Evolutionary conservation across 2,888 invertebrate genomes (phyloP).

Genomic region (Anarsia innoxiella): DNA sequence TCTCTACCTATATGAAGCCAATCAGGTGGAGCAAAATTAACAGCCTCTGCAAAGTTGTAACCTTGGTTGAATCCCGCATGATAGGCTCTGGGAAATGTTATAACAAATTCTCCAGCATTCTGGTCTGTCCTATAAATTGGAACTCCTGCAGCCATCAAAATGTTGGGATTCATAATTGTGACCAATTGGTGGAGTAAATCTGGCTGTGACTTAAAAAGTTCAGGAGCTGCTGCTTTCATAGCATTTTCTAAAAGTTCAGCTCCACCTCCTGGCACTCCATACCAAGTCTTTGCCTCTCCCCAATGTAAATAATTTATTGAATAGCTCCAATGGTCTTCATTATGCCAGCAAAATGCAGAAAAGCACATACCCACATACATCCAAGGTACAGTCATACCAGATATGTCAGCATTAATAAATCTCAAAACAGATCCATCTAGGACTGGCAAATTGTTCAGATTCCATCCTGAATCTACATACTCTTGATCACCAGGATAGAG

Average conservation of each 20-base stretch:
- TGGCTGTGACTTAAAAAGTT: constrained; percentile 82
- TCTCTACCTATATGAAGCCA: constrained; percentile 83
- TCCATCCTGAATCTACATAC: constrained; percentile 83
- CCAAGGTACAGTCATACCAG: constrained; percentile 85
- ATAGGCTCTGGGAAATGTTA: constrained; percentile 86
- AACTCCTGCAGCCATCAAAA: constrained; percentile 78
- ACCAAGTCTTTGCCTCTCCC: constrained; percentile 90
- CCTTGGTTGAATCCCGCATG: constrained; percentile 90
- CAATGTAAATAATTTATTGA: constrained; percentile 88
- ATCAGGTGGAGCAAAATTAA: constrained; percentile 88
- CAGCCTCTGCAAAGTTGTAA: constrained; percentile 88
- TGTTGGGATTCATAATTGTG: constrained; percentile 85
- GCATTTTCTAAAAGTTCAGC: constrained; percentile 82
- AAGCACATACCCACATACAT: constrained; percentile 92
- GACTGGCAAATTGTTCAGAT: constrained; percentile 85
- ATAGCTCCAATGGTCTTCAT: constrained; percentile 90
- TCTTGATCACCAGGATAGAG: constrained; percentile 76
- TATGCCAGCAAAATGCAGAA: constrained; percentile 89
- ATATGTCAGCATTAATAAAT: constrained; percentile 85
- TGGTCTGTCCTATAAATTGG: constrained; percentile 80
- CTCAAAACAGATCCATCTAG: constrained; percentile 81
- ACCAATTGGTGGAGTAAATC: constrained; percentile 86
- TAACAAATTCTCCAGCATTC: constrained; percentile 86
- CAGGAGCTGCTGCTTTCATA: constrained; percentile 82
- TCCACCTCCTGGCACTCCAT: constrained; percentile 82